Evolutionary conservation across 2,888 invertebrate genomes (phyloP), one percentile per base, ranked within the genome.

Genomic region (Boloria selene): DNA sequence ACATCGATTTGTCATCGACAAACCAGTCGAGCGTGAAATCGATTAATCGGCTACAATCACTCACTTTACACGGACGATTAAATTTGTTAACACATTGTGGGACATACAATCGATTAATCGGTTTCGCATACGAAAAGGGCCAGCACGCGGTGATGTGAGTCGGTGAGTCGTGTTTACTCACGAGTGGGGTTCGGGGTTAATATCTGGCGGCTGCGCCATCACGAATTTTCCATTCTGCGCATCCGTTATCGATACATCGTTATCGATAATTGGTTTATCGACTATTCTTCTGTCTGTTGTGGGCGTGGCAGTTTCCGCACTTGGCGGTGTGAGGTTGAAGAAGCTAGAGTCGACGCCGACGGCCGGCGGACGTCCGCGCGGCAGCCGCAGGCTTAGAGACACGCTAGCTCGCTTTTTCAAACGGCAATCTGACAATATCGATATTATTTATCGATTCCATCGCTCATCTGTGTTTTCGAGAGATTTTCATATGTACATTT

Each of bases 181-280:
- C 93, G 92, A 90, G 83, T 91, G 91, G 71, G 89, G 90, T 71
- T 92, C 88, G 76, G 88, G 90, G 81, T 86, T 90, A 74, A 80
- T 78, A 73, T 92, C 91, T 50, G 89, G 88, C 68, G 77, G 81
- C 74, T 81, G 76, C 31, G 90, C 92, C 72, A 69, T 74, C 67
- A 89, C 86, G 75, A 86, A 83, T 71, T 65, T 64, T 42, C 69
- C 71, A 55, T 62, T 71, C 53, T 55, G 61, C n/a, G 47, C 51
- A 52, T 61, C 70, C 26, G 60, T 13, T 61, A 60, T 55, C 66
- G 67, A 61, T 55, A 50, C 62, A 51, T 75, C 55, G 77, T 17
- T 18, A 67, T 52, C 31, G 56, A 54, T 65, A 67, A 71, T 54
- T 63, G 55, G 42, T 56, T 68, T 72, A 53, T 72, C 66, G 75